Conservation (phyloP, 2,888 invertebrate genomes). For the Agonopterix subpropinquella region DNA sequence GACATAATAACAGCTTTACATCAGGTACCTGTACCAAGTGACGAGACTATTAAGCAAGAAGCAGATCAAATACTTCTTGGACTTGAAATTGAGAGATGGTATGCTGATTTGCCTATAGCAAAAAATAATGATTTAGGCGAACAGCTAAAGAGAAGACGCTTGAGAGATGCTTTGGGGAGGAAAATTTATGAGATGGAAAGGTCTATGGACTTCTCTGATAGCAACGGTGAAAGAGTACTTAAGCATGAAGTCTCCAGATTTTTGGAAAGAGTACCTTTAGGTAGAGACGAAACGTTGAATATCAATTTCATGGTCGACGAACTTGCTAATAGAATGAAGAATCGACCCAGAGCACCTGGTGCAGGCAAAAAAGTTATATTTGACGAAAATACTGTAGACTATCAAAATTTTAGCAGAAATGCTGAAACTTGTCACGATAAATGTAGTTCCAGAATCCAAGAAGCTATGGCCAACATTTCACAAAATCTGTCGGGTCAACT, state of each 20-base stretch:
- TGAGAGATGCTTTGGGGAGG: constrained; percentile 35
- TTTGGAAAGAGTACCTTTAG: constrained; percentile 31
- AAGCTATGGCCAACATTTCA: too few species aligned
- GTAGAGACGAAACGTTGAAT: constrained; percentile 19
- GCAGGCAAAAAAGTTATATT: too few species aligned
- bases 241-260: constrained; percentile 31
- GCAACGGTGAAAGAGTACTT: constrained; percentile 20
- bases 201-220: constrained; percentile 13
- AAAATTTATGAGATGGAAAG: constrained; percentile 37
- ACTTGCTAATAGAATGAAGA: constrained; percentile 36
- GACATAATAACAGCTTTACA: constrained; percentile 36
- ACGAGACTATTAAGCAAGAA: constrained; percentile 37
- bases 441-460: too few species aligned
- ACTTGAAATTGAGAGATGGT: constrained; percentile 50
- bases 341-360: constrained; percentile 15
- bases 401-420: too few species aligned
- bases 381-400: too few species aligned
- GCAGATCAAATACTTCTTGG: constrained; percentile 42
- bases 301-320: constrained; percentile 35
- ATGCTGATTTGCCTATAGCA: constrained; percentile 35
- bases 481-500: too few species aligned
- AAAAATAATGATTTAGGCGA: constrained; percentile 19
- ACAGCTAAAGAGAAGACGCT: constrained; percentile 23
- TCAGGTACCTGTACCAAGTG: constrained; percentile 40
- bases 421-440: too few species aligned